Conservation (phyloP, 2,113 vertebrate species). For the Narcine bancroftii region DNA sequence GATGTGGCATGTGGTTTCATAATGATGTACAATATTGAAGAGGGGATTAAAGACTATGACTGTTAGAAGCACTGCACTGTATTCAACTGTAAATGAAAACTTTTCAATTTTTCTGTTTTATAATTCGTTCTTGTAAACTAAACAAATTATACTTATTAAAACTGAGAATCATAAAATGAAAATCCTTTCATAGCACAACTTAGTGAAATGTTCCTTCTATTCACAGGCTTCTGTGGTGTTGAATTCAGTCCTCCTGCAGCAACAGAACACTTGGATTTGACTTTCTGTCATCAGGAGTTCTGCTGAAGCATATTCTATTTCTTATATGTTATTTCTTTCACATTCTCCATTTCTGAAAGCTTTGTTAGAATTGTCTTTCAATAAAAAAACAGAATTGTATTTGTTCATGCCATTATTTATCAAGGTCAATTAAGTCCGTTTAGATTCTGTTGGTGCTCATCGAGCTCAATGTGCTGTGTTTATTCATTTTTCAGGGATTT, state of each 20-base stretch:
- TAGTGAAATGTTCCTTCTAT: slow-evolving; percentile 19
- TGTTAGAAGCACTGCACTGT: neutral
- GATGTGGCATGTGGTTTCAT: neutral
- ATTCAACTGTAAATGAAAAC: neutral
- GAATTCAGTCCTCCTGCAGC: neutral
- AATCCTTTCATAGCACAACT: neutral
- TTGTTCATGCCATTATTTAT: neutral
- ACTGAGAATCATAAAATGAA: neutral
- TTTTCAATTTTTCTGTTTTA: neutral
- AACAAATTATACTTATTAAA: neutral
- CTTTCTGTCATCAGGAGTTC: neutral
- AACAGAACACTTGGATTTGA: neutral
- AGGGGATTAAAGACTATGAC: neutral
- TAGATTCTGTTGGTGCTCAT: neutral
- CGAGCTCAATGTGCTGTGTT: too few species aligned
- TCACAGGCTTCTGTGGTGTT: neutral
- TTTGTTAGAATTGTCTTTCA: slow-evolving; percentile 20
- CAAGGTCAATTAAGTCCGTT: neutral
- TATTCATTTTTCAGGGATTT: neutral
- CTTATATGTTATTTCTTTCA: slow-evolving; percentile 37
- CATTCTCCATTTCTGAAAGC: neutral
- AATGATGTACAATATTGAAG: neutral
- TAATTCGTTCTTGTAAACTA: neutral
- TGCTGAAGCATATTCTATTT: slow-evolving; percentile 34
- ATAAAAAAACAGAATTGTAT: neutral